Evolutionary conservation across 2,113 vertebrate species (phyloP).

Genomic region (Embiotoca jacksoni): DNA sequence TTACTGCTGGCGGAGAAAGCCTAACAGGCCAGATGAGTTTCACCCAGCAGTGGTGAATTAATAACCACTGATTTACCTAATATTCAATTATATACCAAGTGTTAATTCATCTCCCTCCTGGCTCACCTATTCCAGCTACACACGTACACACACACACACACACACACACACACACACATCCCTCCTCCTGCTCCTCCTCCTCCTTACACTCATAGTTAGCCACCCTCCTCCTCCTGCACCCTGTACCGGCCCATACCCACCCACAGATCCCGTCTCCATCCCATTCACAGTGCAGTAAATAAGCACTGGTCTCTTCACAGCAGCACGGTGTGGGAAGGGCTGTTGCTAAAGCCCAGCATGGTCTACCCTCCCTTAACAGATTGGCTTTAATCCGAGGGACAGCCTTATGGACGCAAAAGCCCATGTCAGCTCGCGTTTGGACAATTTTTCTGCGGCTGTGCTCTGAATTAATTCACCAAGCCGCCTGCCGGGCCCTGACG

Average conservation of each 20-base stretch:
- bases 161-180: not conserved
- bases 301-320: slow-evolving; percentile 9
- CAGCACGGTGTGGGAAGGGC: slow-evolving; percentile 21
- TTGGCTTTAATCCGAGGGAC: slow-evolving; percentile 70
- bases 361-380: slow-evolving; percentile 63
- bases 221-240: slow-evolving; percentile 24
- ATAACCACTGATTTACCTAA: slow-evolving; percentile 24
- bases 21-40: not conserved
- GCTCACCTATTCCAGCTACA: slow-evolving; percentile 9
- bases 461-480: slow-evolving; percentile 53
- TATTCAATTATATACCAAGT: slow-evolving; percentile 29
- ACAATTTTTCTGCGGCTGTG: slow-evolving; percentile 73
- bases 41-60: slow-evolving; percentile 8
- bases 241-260: slow-evolving; percentile 53
- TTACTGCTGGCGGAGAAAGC: not conserved
- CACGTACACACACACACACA: not conserved
- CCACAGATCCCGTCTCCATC: slow-evolving; percentile 46
- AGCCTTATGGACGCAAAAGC: slow-evolving; percentile 62
- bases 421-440: slow-evolving; percentile 69
- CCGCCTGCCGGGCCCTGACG: slow-evolving; percentile 33
- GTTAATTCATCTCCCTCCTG: slow-evolving; percentile 37
- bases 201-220: slow-evolving; percentile 3
- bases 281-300: slow-evolving; percentile 40
- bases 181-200: slow-evolving; percentile 13
- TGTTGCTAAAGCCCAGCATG: slow-evolving; percentile 36